These are phyloP conservation scores for Odontocolon sp. DNA, from an alignment of 2,888 invertebrate genomes.

Conservation along the genomic window DNA sequence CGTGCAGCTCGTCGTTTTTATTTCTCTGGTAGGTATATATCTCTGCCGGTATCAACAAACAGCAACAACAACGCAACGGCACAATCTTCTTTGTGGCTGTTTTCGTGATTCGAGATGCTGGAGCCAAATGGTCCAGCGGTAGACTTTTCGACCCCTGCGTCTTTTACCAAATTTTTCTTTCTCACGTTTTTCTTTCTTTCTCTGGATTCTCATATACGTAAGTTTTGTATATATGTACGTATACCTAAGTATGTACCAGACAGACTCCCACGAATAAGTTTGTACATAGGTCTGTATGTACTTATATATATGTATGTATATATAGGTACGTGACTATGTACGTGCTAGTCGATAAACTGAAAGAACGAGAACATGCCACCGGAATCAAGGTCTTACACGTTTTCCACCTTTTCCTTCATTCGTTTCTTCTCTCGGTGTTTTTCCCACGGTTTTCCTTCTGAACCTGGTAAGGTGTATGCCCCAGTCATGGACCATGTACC, in stretches of 20 bases:
- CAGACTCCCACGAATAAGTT: background rate
- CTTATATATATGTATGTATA: too few relatives aligned
- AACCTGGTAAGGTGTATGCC: too few relatives aligned
- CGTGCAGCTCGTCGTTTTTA: constrained; percentile 9
- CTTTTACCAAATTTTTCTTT: too few relatives aligned
- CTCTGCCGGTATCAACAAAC: background rate
- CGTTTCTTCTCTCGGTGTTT: background rate
- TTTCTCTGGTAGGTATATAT: background rate
- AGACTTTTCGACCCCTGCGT: too few relatives aligned
- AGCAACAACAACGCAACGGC: background rate
- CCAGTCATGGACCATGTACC: too few relatives aligned
- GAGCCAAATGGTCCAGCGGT: too few relatives aligned
- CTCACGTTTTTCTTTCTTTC: too few relatives aligned
- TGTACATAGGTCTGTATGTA: constrained; percentile 20
- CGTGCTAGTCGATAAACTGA: constrained; percentile 37
- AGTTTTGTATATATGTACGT: too few relatives aligned
- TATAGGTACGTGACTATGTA: constrained; percentile 35
- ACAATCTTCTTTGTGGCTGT: background rate
- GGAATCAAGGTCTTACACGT: constrained; percentile 49
- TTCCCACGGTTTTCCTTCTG: background rate
- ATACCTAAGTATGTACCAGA: constrained; percentile 8
- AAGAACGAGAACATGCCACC: constrained; percentile 6
- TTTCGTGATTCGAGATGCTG: too few relatives aligned
- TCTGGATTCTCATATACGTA: too few relatives aligned
- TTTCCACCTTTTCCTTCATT: constrained; percentile 1